Evolutionary conservation across 2,113 vertebrate genomes (phyloP), one percentile per base, ranked within the genome.

Genomic region (Trachemys scripta): DNA sequence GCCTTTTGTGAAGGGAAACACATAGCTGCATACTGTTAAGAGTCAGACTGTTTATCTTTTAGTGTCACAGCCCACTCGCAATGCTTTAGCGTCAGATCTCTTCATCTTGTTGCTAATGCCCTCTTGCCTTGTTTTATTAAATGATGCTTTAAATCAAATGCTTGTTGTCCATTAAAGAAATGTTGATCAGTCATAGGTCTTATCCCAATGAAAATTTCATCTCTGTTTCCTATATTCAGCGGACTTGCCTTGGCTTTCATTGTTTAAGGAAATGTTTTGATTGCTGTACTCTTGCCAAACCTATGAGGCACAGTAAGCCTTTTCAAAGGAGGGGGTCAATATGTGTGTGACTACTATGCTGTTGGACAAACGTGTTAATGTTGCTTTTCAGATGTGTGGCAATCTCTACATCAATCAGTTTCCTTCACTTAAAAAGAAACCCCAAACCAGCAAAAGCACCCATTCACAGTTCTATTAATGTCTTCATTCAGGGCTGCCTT

Each of bases 221-320:
- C 81, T 93, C 93, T 24, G 62, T 91, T 96, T 92, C 47, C 94
- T 93, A 84, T 88, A 95, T 96, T 80, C 91, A 92, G 75, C 50
- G 81, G 87, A 62, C 75, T 97, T 95, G 79, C 85, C 85, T 97
- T 84, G 51, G 90, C 81, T 96, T 89, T 84, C 59, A 29, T 57
- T 91, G 81, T 95, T 95, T 35, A 53, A 90, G 90, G 84, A 96
- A 96, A 90, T 62, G 38, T 50, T 85, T 97, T 89, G 50, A 59
- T 82, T 89, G 59, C 42, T 87, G 51, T 29, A 3, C 91, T 42
- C 78, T 97, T 95, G 45, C 75, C 81, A 85, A 79, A 78, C 42
- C 93, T 81, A 88, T 24, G 80, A 82, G 69, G 53, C 35, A 3
- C 49, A 85, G 89, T 65, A 87, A 81, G 42, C 27, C 91, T 78